Evolutionary conservation across 2,797 vertebrate species (phyloP).

Genomic region (Denticeps clupeoides): DNA sequence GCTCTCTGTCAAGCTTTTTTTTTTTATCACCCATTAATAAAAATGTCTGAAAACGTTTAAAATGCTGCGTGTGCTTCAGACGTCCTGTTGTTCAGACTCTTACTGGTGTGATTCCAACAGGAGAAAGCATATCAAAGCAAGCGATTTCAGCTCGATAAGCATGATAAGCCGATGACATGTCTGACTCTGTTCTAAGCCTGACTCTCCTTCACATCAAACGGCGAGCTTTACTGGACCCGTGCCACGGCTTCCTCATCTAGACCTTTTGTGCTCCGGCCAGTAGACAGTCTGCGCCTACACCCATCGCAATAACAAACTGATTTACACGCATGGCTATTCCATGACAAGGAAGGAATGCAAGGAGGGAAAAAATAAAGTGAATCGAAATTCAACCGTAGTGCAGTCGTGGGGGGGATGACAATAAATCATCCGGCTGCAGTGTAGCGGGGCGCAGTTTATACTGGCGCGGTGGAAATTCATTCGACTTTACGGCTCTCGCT

Average conservation of each 20-base stretch:
- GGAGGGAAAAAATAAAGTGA: constrained; percentile 1
- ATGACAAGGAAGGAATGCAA: background rate
- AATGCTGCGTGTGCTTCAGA: background rate
- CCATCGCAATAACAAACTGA: constrained; percentile 1
- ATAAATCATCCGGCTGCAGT: constrained; percentile 2
- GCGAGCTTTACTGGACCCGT: background rate
- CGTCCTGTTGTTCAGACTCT: constrained; percentile 1
- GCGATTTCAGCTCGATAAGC: constrained; percentile 6
- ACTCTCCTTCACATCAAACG: constrained; percentile 3
- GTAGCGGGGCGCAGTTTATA: constrained; percentile 17
- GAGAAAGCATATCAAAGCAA: background rate
- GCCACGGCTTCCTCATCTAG: background rate
- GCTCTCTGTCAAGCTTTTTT: constrained; percentile 4
- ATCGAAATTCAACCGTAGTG: constrained; percentile 5
- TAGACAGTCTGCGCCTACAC: background rate
- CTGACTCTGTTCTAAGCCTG: background rate
- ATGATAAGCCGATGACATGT: background rate
- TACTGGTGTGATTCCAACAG: background rate
- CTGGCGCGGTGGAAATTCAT: constrained; percentile 17
- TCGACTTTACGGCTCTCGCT: constrained; percentile 8
- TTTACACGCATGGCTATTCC: constrained; percentile 8
- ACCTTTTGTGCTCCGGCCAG: background rate
- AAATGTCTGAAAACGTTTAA: background rate
- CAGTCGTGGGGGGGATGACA: background rate
- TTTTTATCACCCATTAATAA: background rate